Evolutionary conservation across 1,140 invertebrate genomes (phyloP), one percentile per base, ranked within the genome.

Genomic region (Zaprionus taronus): DNA sequence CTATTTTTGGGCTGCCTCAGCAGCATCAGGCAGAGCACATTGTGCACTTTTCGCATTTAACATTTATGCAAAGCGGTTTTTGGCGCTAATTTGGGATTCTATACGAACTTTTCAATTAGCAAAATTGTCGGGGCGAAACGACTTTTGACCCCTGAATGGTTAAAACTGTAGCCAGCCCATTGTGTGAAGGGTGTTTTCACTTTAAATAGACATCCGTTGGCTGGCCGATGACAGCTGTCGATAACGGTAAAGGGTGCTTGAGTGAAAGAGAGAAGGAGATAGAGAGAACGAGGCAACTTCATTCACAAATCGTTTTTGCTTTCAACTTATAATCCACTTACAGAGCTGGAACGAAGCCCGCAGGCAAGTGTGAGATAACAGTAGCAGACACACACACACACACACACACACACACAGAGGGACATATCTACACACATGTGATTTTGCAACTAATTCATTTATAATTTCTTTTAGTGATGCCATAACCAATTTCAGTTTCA

Each of bases 401-500:
- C 47, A 44, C n/a, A n/a, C 17, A 44, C n/a, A 36, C 12, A 36
- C 12, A 22, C 20, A 26, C 26, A 56, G 44, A 41, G 31, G 44
- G 38, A 57, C 17, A 61, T 24, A 77, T 26, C 66, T 26, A 26
- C 62, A 64, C 65, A 70, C 80, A 78, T 67, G 73, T 80, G 80
- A 79, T 71, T 83, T 57, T 71, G n/a, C 31, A 68, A 71, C 70
- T 85, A 85, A 86, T 85, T 83, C 83, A 80, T 80, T 82, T 68
- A 72, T 86, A 86, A 86, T 80, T 81, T 83, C 64, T 81, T 87
- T 79, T 78, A 62, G 71, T 58, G 70, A 64, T 70, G 81, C 73
- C 85, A 90, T 81, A 89, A 81, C 68, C 85, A 84, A 84, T 84
- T 87, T 61, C 51, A 69, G 53, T 64, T 58, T 47, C 74, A 79